Percentiles rank a stretch among this genome's conserved stretches.
phyloP scores from a whole-genome alignment of 2,797 vertebrate species.

The Bradypus variegatus region DNA sequence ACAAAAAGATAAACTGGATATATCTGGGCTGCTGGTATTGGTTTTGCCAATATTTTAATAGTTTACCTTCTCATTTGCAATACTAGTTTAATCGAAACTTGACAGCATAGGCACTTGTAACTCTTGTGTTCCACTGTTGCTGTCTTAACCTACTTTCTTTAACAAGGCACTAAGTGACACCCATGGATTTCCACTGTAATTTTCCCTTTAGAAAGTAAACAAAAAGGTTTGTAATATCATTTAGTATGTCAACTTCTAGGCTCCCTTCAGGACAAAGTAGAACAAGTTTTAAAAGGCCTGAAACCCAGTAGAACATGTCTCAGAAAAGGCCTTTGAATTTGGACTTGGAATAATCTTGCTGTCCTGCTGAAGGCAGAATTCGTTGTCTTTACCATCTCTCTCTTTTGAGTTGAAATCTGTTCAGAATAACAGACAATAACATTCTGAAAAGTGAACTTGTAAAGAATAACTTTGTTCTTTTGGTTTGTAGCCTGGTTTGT shows the following conservation, averaged over 20 bases:
- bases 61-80: conserved; percentile 1
- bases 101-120: neutral
- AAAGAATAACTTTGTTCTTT: conserved; percentile 41
- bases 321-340: conserved; percentile 32
- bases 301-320: neutral
- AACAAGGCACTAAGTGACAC: neutral
- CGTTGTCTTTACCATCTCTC: neutral
- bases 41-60: conserved; percentile 30
- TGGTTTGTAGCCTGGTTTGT: conserved; percentile 81
- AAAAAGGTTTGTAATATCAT: neutral
- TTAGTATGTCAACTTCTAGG: neutral
- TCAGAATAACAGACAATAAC: neutral
- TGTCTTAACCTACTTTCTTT: neutral
- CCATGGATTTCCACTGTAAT: conserved; percentile 2
- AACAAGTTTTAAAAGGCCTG: conserved; percentile 25
- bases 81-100: neutral
- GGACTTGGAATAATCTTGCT: neutral
- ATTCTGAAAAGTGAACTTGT: neutral
- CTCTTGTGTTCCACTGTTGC: neutral
- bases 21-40: neutral
- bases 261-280: neutral
- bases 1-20: neutral
- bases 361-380: neutral
- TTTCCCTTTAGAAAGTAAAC: neutral
- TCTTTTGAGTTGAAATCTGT: conserved; percentile 5